Evolutionary conservation across 2,888 invertebrate genomes (phyloP).

Genomic region (Sympetrum striolatum): DNA sequence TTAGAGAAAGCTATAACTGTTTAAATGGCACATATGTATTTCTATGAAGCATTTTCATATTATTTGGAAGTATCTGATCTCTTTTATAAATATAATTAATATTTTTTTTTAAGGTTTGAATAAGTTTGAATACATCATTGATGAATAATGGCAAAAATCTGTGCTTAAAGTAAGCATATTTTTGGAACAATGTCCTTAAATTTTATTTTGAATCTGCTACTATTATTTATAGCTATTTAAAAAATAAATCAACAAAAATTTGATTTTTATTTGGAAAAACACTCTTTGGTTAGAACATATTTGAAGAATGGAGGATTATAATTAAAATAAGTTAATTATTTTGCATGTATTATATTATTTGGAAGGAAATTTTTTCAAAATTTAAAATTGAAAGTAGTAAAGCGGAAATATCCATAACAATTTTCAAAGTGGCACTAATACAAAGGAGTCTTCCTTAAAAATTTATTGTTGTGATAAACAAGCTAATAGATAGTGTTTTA

Average conservation of each 20-base stretch:
- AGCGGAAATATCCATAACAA: background rate
- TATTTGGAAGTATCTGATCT: background rate
- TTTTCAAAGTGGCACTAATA: background rate
- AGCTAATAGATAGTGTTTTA: background rate
- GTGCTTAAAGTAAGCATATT: no score
- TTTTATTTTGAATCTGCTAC: background rate
- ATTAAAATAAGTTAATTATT: background rate
- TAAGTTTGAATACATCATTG: no score
- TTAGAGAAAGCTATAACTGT: no score
- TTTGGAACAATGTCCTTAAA: no score
- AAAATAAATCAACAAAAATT: no score
- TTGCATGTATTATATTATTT: constrained; percentile 2
- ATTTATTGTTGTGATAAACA: background rate
- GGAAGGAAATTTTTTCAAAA: background rate
- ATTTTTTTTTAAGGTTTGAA: no score
- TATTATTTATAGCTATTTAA: background rate
- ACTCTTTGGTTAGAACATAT: background rate
- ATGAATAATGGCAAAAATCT: no score
- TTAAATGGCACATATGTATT: background rate
- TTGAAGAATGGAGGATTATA: background rate
- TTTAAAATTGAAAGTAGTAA: background rate
- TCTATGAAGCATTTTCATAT: no score
- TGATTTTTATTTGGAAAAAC: background rate
- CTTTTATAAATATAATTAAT: background rate
- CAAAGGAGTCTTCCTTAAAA: constrained; percentile 27